Evolutionary conservation across 2,113 vertebrate species (phyloP).

Genomic region (Caracal caracal): DNA sequence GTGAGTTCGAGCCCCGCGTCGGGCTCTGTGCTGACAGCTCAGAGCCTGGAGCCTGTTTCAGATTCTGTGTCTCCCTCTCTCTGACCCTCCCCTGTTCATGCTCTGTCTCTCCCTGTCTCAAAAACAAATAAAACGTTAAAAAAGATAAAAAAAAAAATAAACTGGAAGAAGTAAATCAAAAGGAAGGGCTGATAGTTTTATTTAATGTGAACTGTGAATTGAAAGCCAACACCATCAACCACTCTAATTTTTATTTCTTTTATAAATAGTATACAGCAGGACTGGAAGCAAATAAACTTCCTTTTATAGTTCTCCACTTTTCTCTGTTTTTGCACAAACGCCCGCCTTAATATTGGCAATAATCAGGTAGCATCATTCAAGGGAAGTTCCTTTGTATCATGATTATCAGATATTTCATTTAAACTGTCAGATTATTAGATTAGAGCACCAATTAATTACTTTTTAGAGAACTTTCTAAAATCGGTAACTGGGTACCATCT

Average conservation of each 20-base stretch:
- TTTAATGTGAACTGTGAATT: slow-evolving; percentile 54
- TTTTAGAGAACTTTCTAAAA: neutral
- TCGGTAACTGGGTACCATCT: neutral
- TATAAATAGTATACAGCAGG: slow-evolving; percentile 75
- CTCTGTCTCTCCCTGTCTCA: too few relatives aligned
- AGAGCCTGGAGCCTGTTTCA: too few relatives aligned
- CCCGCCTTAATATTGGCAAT: neutral
- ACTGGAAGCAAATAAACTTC: slow-evolving; percentile 67
- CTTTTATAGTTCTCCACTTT: neutral
- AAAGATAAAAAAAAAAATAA: neutral
- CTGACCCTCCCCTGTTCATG: too few relatives aligned
- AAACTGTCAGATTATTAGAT: neutral
- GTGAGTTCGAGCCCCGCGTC: too few relatives aligned
- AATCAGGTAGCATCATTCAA: neutral
- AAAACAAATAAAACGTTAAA: too few relatives aligned
- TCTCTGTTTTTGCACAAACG: slow-evolving; percentile 63
- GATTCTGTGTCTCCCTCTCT: too few relatives aligned
- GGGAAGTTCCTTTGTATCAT: neutral
- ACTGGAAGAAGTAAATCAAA: neutral
- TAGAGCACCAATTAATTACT: neutral
- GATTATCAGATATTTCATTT: neutral
- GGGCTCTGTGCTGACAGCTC: too few relatives aligned
- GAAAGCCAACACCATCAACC: slow-evolving; percentile 13
- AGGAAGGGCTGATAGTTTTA: slow-evolving; percentile 42
- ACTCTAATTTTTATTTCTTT: slow-evolving; percentile 69